A percentile compares a stretch with the other conserved stretches of the same genome.
phyloP scores from a whole-genome alignment of 2,113 vertebrate species.

The Copsychus sechellarum region DNA sequence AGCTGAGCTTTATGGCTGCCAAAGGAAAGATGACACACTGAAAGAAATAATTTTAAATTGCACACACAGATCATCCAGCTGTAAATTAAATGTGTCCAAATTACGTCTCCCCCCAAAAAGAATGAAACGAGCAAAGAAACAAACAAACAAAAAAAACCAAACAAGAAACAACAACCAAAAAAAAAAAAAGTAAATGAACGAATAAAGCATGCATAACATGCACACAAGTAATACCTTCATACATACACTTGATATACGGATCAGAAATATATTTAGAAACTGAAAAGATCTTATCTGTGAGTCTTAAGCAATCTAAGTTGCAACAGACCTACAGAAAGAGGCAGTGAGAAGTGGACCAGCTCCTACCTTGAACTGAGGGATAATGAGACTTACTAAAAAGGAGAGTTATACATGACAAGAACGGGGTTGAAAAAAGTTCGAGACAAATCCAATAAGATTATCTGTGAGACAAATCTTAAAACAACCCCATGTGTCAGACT shows the following conservation, averaged over 20 bases:
- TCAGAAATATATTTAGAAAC: background rate
- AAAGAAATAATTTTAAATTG: background rate
- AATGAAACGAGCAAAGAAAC: background rate
- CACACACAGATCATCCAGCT: background rate
- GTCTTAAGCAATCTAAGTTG: background rate
- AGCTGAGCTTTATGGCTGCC: background rate
- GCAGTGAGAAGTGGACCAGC: background rate
- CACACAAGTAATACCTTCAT: background rate
- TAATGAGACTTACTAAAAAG: background rate
- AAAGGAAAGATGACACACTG: background rate
- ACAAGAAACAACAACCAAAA: background rate
- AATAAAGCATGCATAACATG: background rate
- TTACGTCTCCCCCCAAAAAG: fast-evolving
- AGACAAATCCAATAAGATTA: background rate
- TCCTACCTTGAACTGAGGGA: background rate
- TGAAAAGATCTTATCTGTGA: background rate
- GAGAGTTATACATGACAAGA: background rate
- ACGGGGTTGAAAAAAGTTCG: background rate
- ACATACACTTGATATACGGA: background rate
- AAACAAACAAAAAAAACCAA: background rate
- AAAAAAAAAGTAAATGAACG: background rate
- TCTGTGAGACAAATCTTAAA: background rate
- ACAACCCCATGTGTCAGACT: background rate
- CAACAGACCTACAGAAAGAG: background rate
- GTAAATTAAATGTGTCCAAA: background rate